Evolutionary conservation across 2,888 invertebrate genomes (phyloP), one percentile per base, ranked within the genome.

Genomic region (Eutolmus rufibarbis): DNA sequence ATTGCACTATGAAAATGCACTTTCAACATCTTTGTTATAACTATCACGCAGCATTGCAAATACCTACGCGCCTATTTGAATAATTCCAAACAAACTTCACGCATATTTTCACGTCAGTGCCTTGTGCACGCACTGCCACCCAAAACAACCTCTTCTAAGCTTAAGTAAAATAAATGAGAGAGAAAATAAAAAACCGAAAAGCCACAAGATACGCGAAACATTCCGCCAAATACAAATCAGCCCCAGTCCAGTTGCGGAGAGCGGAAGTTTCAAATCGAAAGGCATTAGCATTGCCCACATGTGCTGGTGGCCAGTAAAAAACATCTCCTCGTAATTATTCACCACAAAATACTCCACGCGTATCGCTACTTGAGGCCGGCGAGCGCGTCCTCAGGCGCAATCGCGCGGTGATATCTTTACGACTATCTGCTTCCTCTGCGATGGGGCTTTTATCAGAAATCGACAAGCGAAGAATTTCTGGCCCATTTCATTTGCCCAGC

Each of bases 361-460:
- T 66, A 66, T 66, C 66, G 66, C 66, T 28, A 66, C 66, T 66
- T 66, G 66, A 66, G 66, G 51, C 51, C 51, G 51, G 66, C 66
- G 28, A 66, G 66, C 28, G 66, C 66, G 66, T 66, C 66, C 66
- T 66, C 66, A n/a, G 66, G 66, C 66, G 28, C 28, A 9, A 66
- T 66, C 66, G 23, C 66, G 66, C 23, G 66, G 66, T 12, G 76
- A n/a, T 76, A 76, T 76, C 76, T 76, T 34, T 76, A 76, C 37
- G 76, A 76, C 76, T 76, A 76, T 76, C 76, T 76, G 76, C 76
- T 66, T 66, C 66, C 66, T 66, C 66, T 14, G 66, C 66, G 66
- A 66, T 28, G 66, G 51, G 23, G 66, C 66, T 28, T 66, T 66
- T 66, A 66, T 28, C 66, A 23, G 9, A 66, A 66, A 66, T 66